Conservation (phyloP, 2,888 invertebrate genomes). For the Cephus pygmeus region DNA sequence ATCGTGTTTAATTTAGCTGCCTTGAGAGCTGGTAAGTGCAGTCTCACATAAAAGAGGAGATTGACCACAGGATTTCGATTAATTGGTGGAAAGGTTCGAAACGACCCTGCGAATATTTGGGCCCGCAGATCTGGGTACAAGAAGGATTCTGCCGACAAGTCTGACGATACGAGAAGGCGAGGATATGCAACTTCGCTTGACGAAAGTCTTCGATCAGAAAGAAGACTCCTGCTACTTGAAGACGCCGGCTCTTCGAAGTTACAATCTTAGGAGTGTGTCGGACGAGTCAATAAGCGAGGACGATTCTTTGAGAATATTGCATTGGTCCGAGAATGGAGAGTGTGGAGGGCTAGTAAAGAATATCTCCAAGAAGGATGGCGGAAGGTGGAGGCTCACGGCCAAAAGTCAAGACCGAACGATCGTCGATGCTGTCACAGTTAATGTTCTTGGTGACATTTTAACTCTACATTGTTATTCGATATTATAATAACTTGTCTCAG, state of each 20-base stretch:
- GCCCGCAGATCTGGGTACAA: not conserved
- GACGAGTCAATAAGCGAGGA: not conserved
- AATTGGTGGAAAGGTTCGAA: too few species aligned
- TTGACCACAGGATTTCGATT: too few species aligned
- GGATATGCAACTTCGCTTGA: constrained; percentile 24
- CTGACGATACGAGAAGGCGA: constrained; percentile 26
- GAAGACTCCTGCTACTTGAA: constrained; percentile 24
- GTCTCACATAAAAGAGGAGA: too few species aligned
- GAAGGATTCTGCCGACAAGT: constrained; percentile 23
- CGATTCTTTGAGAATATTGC: constrained; percentile 11
- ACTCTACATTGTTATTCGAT: too few species aligned
- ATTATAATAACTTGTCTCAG: too few species aligned
- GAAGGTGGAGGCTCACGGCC: constrained; percentile 67
- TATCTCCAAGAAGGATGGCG: constrained; percentile 59
- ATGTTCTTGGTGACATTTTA: constrained; percentile 57
- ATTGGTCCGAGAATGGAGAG: constrained; percentile 58
- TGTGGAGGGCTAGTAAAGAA: constrained; percentile 66
- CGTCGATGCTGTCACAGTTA: constrained; percentile 65
- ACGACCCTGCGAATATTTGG: too few species aligned
- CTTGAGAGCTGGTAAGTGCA: too few species aligned
- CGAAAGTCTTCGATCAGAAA: constrained; percentile 4
- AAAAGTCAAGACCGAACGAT: constrained; percentile 49
- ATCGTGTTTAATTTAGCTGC: too few species aligned
- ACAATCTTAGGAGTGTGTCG: constrained; percentile 15
- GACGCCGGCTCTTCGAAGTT: constrained; percentile 15